Evolutionary conservation across 1,140 invertebrate species (phyloP).

Genomic region (Episyrphus balteatus): DNA sequence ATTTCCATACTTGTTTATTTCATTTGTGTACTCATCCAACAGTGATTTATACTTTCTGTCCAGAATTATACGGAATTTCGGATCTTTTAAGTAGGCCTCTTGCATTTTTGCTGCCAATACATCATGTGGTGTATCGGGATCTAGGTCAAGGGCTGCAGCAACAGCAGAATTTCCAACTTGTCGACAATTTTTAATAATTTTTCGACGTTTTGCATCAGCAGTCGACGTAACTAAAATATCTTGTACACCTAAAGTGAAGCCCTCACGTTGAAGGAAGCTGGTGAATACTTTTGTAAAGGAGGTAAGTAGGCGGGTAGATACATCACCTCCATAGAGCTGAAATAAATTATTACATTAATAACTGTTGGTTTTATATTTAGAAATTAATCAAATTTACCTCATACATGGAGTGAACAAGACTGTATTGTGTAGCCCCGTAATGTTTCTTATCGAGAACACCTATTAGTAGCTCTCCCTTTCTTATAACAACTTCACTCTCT

Average conservation of each 20-base stretch:
- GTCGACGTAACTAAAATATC: conserved; percentile 77
- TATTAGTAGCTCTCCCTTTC: conserved; percentile 75
- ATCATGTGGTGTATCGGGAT: conserved; percentile 38
- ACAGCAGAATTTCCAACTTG: conserved; percentile 48
- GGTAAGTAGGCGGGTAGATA: conserved; percentile 70
- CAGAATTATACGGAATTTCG: conserved; percentile 61
- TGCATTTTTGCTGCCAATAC: conserved; percentile 57
- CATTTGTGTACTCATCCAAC: conserved; percentile 76
- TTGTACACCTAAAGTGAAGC: conserved; percentile 89
- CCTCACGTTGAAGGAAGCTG: conserved; percentile 75
- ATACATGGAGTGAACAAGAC: conserved; percentile 85
- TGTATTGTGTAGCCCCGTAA: conserved; percentile 88
- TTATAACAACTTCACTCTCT: conserved; percentile 85
- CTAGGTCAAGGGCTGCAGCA: conserved; percentile 57
- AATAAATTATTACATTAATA: conserved; percentile 11
- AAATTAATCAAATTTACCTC: conserved; percentile 44
- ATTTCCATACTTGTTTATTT: conserved; percentile 63
- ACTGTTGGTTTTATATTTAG: conserved; percentile 1
- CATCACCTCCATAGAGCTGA: conserved; percentile 78
- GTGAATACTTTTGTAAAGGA: conserved; percentile 89
- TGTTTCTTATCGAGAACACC: conserved; percentile 97
- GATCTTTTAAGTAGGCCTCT: conserved; percentile 58
- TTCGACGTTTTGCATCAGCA: conserved; percentile 59
- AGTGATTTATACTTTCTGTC: conserved; percentile 79
- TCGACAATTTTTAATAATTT: conserved; percentile 57